These are phyloP conservation scores for Tenthredo livida DNA, from an alignment of 2,888 invertebrate species.

Conservation along the genomic window DNA sequence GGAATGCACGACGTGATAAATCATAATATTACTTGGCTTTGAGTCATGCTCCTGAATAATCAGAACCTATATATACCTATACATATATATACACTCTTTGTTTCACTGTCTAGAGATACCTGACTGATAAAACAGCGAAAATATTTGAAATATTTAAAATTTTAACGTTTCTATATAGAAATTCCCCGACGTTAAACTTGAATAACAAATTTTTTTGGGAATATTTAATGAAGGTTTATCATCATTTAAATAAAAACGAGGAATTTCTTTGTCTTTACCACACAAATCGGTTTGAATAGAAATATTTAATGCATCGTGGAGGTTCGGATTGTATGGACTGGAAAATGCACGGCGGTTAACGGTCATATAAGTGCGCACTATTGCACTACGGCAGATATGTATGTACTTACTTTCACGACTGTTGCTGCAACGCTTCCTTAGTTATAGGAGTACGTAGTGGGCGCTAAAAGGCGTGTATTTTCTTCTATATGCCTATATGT, in stretches of 20 bases:
- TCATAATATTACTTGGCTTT: slow-evolving; percentile 44
- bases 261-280: not conserved
- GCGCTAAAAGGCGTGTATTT: slow-evolving; percentile 41
- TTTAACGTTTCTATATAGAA: not conserved
- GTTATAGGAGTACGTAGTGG: slow-evolving; percentile 11
- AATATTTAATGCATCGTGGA: not conserved
- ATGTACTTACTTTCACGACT: slow-evolving; percentile 44
- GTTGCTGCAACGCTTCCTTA: slow-evolving; percentile 37
- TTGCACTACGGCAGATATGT: not conserved
- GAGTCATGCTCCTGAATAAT: slow-evolving; percentile 49
- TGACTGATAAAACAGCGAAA: slow-evolving; percentile 8
- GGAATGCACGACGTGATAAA: slow-evolving; percentile 25
- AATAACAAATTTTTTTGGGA: not conserved
- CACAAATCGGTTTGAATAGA: not conserved
- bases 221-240: not conserved
- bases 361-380: not conserved
- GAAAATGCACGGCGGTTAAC: slow-evolving; percentile 10
- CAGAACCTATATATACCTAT: not conserved
- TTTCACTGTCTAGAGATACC: slow-evolving; percentile 12
- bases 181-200: not conserved
- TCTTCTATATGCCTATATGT: not conserved
- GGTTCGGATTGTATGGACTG: not conserved
- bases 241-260: not conserved
- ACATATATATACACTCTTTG: slow-evolving; percentile 1
- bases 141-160: slow-evolving; percentile 35